These are phyloP conservation scores for Salticus scenicus DNA, from an alignment of 2,888 invertebrate genomes.

Conservation along the genomic window DNA sequence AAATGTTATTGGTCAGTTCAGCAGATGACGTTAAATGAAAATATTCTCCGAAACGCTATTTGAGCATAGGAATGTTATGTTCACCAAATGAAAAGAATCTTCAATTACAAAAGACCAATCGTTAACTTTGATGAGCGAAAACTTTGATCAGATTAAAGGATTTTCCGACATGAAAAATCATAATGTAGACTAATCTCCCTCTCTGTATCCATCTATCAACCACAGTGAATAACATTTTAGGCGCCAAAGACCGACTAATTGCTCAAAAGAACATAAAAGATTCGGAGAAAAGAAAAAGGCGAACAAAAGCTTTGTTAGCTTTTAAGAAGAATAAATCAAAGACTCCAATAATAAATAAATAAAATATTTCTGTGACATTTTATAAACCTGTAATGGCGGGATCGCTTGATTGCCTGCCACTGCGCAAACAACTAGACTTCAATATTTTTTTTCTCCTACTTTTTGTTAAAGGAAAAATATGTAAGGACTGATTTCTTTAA, in stretches of 20 bases:
- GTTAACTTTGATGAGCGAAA: too few species aligned
- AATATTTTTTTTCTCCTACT: neutral
- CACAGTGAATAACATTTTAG: slow-evolving; percentile 19
- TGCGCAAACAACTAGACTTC: slow-evolving; percentile 28
- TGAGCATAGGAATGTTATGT: too few species aligned
- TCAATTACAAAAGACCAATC: slow-evolving; percentile 10
- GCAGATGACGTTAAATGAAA: too few species aligned
- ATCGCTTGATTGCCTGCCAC: slow-evolving; percentile 28
- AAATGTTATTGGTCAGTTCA: too few species aligned
- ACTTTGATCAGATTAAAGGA: slow-evolving; percentile 23
- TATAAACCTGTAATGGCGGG: slow-evolving; percentile 40
- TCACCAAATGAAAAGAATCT: slow-evolving; percentile 5
- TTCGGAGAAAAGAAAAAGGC: slow-evolving; percentile 8
- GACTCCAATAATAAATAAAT: slow-evolving; percentile 3
- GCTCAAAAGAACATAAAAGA: slow-evolving; percentile 61
- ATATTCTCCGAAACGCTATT: too few species aligned
- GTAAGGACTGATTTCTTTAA: slow-evolving; percentile 9
- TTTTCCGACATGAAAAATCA: slow-evolving; percentile 43
- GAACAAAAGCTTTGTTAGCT: slow-evolving; percentile 9
- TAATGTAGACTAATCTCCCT: neutral
- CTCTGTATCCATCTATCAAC: slow-evolving; percentile 56
- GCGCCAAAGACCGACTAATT: slow-evolving; percentile 59
- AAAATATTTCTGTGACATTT: slow-evolving; percentile 54
- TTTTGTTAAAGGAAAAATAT: neutral
- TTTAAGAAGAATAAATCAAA: slow-evolving; percentile 10